Evolutionary conservation across 2,888 invertebrate genomes (phyloP).

Genomic region (Tuberolachnus salignus): DNA sequence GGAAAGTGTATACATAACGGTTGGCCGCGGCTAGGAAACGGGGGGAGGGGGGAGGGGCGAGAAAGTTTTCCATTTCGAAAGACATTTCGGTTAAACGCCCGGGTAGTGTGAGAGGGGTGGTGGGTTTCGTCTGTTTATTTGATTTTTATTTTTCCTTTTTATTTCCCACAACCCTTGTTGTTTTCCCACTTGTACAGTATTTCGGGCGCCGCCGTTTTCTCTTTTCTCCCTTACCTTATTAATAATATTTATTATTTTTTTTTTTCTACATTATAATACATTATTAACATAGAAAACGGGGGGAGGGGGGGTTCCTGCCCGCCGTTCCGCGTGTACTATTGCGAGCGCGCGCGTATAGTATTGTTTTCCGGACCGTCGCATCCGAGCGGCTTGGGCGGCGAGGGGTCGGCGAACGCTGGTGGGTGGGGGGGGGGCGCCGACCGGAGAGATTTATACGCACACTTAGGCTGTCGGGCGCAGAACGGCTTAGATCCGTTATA

Average conservation of each 20-base stretch:
- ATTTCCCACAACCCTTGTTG: no score
- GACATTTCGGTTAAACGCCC: slow-evolving; percentile 46
- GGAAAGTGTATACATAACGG: slow-evolving; percentile 21
- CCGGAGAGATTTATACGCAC: slow-evolving; percentile 51
- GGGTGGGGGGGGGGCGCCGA: slow-evolving; percentile 18
- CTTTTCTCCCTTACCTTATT: neutral
- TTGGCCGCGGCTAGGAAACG: neutral
- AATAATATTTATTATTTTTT: neutral
- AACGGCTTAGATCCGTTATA: slow-evolving; percentile 43
- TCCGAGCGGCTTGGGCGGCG: slow-evolving; percentile 10
- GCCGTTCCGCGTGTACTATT: neutral
- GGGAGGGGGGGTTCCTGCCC: no score
- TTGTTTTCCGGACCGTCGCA: slow-evolving; percentile 55
- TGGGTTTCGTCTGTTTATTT: no score
- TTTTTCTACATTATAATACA: neutral
- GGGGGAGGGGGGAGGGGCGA: neutral
- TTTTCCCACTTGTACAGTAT: neutral
- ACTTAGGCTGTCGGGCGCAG: slow-evolving; percentile 53
- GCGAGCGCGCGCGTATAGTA: neutral
- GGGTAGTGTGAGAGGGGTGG: no score
- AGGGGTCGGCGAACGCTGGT: no score
- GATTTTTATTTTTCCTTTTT: slow-evolving; percentile 35
- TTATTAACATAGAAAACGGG: slow-evolving; percentile 53
- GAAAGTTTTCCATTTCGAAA: slow-evolving; percentile 36
- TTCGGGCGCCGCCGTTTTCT: neutral